Conservation (phyloP, 2,888 invertebrate species). For the Apodemia hepburni region DNA sequence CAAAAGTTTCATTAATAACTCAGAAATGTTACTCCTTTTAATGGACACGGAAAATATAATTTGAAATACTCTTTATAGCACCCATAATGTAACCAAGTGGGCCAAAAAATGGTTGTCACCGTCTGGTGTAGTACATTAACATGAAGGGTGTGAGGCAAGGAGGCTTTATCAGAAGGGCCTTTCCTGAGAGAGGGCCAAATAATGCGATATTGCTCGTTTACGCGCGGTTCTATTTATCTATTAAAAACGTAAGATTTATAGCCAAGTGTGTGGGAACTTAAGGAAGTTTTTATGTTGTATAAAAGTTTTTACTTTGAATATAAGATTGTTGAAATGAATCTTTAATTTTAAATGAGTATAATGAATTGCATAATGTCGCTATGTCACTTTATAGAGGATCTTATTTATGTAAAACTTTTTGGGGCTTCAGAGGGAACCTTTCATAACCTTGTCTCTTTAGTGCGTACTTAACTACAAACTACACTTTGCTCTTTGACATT, state of each 20-base stretch:
- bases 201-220: conserved; percentile 80
- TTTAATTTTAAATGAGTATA: no score
- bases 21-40: conserved; percentile 65
- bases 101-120: conserved; percentile 80
- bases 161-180: conserved; percentile 78
- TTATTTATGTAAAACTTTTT: no score
- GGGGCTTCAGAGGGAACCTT: no score
- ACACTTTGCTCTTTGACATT: no score
- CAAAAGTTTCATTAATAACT: conserved; percentile 40
- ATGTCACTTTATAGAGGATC: no score
- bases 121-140: conserved; percentile 78
- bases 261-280: conserved; percentile 67
- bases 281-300: conserved; percentile 75
- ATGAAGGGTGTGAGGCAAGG: conserved; percentile 77
- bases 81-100: conserved; percentile 78
- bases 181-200: conserved; percentile 79
- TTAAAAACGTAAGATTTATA: conserved; percentile 77
- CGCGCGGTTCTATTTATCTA: conserved; percentile 79
- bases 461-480: no score
- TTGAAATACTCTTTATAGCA: conserved; percentile 77
- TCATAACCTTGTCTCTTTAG: no score
- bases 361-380: no score
- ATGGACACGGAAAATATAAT: conserved; percentile 77
- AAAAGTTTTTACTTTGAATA: conserved; percentile 64
- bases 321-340: conserved; percentile 56